phyloP scores from a whole-genome alignment of 2,113 vertebrate genomes.

The human (Homo sapiens) region GRCh38 chr4:17410501-17411000 shows the following conservation, averaged over 20 bases:
- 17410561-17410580: background rate
- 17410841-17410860: background rate
- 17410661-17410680: background rate
- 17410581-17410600: background rate
- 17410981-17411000: background rate
- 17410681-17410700: background rate
- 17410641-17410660: background rate
- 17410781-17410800: background rate
- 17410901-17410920: background rate
- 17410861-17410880: background rate
- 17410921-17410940: background rate
- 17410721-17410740: background rate
- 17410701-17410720: background rate
- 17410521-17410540: background rate
- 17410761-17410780: background rate
- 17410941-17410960: background rate
- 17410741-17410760: background rate
- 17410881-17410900: too few species aligned
- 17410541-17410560: background rate
- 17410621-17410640: background rate
- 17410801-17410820: background rate
- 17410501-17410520: background rate
- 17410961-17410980: background rate
- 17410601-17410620: background rate
- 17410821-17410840: background rate